phyloP scores from a whole-genome alignment of 2,888 invertebrate genomes.

The Coleophora flavipennella region DNA sequence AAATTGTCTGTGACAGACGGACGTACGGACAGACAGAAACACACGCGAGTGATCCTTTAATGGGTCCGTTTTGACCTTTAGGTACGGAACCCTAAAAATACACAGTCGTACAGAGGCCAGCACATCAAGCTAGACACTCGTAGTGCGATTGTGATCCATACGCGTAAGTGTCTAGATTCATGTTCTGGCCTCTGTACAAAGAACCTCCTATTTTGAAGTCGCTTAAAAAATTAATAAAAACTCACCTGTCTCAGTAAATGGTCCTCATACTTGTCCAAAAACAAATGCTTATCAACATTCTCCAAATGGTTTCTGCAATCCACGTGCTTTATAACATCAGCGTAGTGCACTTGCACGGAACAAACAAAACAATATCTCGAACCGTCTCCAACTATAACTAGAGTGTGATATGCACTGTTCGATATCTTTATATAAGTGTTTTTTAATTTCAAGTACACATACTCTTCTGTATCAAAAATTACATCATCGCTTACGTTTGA shows the following conservation, averaged over 20 bases:
- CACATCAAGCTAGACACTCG: too few species aligned
- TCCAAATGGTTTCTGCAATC: slow-evolving; percentile 15
- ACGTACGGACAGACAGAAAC: too few species aligned
- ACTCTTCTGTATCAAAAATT: slow-evolving; percentile 16
- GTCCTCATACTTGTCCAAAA: slow-evolving; percentile 24
- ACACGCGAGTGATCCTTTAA: too few species aligned
- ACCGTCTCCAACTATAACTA: slow-evolving; percentile 19
- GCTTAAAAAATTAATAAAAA: background rate
- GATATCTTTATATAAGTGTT: slow-evolving; percentile 18
- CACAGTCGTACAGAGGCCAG: too few species aligned
- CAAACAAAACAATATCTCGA: slow-evolving; percentile 19
- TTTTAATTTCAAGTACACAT: slow-evolving; percentile 20
- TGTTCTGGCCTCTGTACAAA: too few species aligned
- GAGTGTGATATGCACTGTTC: slow-evolving; percentile 14
- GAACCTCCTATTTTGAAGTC: too few species aligned
- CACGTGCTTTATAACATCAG: slow-evolving; percentile 12
- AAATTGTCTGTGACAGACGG: too few species aligned
- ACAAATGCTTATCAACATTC: slow-evolving; percentile 19
- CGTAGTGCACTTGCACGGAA: background rate
- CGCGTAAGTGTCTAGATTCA: too few species aligned
- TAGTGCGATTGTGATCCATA: too few species aligned
- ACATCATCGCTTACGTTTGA: slow-evolving; percentile 9
- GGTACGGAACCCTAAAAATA: too few species aligned
- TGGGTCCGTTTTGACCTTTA: too few species aligned
- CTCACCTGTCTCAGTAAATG: slow-evolving; percentile 33